These are phyloP conservation scores for Gasterosteus nipponicus DNA, from an alignment of 2,113 vertebrate genomes.

Conservation along the genomic window DNA sequence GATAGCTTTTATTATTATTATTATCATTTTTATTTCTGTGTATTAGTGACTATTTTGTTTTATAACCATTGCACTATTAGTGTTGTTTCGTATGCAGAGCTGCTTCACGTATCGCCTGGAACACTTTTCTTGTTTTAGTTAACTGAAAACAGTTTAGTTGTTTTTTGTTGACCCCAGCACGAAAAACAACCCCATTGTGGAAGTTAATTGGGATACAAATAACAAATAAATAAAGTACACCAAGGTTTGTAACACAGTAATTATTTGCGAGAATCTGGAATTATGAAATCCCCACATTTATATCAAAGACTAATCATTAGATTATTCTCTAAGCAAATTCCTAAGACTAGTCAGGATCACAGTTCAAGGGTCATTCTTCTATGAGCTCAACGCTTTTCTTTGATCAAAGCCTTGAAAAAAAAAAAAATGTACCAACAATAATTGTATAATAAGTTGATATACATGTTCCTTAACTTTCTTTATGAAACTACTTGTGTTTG, in stretches of 20 bases:
- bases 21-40: background rate
- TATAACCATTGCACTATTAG: background rate
- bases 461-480: conserved; percentile 18
- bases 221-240: background rate
- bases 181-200: background rate
- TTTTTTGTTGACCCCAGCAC: background rate
- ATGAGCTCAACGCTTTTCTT: conserved; percentile 8
- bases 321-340: conserved; percentile 4
- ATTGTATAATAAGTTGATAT: conserved; percentile 30
- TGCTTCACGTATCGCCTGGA: background rate
- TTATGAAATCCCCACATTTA: conserved; percentile 26
- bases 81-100: background rate
- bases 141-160: background rate
- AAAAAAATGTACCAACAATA: conserved; percentile 47
- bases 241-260: conserved; percentile 5
- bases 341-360: conserved; percentile 8
- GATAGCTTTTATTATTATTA: background rate
- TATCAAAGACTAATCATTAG: background rate
- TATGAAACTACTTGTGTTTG: conserved; percentile 13
- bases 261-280: conserved; percentile 14
- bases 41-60: background rate
- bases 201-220: background rate
- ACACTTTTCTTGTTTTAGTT: background rate
- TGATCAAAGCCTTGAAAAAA: background rate
- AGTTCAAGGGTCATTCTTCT: conserved; percentile 18